Percentiles rank a stretch among this genome's conserved stretches.
phyloP scores from a whole-genome alignment of 2,888 invertebrate species.

The Thymelicus sylvestris region DNA sequence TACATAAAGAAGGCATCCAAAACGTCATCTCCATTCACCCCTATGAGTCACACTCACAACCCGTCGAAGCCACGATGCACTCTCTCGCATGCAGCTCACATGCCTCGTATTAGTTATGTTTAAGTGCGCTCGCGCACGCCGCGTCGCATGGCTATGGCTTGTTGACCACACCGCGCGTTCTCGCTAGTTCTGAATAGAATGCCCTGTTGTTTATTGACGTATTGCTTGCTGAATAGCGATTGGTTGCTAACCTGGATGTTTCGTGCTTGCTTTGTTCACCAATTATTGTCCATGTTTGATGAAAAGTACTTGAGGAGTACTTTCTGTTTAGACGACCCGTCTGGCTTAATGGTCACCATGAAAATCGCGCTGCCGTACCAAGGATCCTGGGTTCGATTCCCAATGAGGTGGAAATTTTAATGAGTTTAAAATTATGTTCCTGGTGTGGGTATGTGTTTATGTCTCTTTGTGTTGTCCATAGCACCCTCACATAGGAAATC shows the following conservation, averaged over 20 bases:
- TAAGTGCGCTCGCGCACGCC: constrained; percentile 44
- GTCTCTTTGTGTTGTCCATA: too few relatives aligned
- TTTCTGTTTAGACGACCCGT: too few relatives aligned
- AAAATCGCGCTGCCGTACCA: too few relatives aligned
- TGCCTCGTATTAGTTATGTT: constrained; percentile 56
- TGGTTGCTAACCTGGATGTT: constrained; percentile 4
- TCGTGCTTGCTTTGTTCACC: not conserved
- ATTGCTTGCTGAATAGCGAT: constrained; percentile 57
- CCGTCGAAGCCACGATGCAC: not conserved
- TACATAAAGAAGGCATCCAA: not conserved
- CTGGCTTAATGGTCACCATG: too few relatives aligned
- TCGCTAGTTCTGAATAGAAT: constrained; percentile 56
- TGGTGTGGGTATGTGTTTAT: too few relatives aligned
- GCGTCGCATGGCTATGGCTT: constrained; percentile 61
- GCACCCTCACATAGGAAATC: too few relatives aligned
- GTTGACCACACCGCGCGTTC: constrained; percentile 76
- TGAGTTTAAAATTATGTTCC: too few relatives aligned
- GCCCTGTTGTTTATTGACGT: constrained; percentile 67
- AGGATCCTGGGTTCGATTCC: too few relatives aligned
- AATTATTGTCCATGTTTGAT: not conserved
- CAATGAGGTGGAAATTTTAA: too few relatives aligned
- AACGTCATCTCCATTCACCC: not conserved
- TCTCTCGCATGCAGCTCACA: constrained; percentile 34
- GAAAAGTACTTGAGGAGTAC: too few relatives aligned
- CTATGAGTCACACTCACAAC: not conserved